Percentiles rank a stretch among this genome's conserved stretches.
Conservation (phyloP, 2,113 vertebrate species). For the Acrocephalus arundinaceus region DNA sequence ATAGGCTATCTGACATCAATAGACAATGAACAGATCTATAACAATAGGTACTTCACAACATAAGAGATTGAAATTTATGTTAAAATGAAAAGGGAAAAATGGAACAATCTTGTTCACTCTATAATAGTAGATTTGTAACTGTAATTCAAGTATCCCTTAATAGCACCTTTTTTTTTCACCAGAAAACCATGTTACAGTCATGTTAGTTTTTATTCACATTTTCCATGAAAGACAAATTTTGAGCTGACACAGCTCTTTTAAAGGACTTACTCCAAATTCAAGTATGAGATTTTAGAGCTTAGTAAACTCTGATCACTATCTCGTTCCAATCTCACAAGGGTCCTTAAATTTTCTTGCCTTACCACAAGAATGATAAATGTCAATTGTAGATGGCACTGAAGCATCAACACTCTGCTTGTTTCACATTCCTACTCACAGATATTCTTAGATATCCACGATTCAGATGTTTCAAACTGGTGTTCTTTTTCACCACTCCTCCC, state of each 20-base stretch:
- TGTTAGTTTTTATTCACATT: not conserved
- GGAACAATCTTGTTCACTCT: not conserved
- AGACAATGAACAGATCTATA: not conserved
- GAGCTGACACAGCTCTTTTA: slow-evolving; percentile 13
- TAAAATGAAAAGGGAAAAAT: not conserved
- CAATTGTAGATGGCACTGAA: not conserved
- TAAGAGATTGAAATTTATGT: not conserved
- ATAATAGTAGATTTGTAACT: not conserved
- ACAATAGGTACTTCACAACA: not conserved
- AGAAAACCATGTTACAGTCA: not conserved
- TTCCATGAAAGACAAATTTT: not conserved
- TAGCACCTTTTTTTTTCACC: not conserved
- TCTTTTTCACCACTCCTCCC: not conserved
- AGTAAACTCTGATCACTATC: slow-evolving; percentile 28
- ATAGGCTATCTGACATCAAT: not conserved
- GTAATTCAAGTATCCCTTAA: not conserved
- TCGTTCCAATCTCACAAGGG: not conserved
- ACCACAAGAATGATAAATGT: slow-evolving; percentile 44
- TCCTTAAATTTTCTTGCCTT: not conserved
- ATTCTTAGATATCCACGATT: not conserved
- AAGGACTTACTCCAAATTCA: not conserved
- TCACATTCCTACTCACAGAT: not conserved
- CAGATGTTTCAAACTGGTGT: not conserved
- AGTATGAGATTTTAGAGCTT: not conserved
- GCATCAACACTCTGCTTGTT: not conserved